Base-by-base conservation (phyloP, 2,888 invertebrate genomes). In the Bunonema sp. region DNA sequence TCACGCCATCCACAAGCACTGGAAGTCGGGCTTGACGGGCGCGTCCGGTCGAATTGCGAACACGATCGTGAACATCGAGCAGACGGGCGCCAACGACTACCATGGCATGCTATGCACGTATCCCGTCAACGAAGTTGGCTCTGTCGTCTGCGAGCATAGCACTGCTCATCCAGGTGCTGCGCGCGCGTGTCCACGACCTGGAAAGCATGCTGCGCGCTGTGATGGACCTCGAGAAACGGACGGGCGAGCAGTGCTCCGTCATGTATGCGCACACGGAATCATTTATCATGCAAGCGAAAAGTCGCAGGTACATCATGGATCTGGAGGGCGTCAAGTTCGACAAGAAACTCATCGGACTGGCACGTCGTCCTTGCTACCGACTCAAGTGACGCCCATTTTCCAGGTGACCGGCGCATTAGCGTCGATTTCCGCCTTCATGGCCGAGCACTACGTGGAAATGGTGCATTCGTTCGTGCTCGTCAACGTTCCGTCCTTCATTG, bases 301-400 rank as follows among this genome's bases (percentile, higher is more conserved):
- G n/a, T n/a, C n/a, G n/a, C n/a, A n/a, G n/a, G n/a, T 65, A 65
- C 46, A 53, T 65, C 21, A 65, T 65, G 65, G 65, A 65, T 37
- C 39, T 65, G 36, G 51, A 52, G 20, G 62, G 62, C 10, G 48
- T 65, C 8, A 53, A 54, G 20, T 55, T 53, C 45, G 61, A 66
- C 36, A 49, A 47, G 24, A 47, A 47, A 20, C 41, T 58, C 12
- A 48, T 55, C 5, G 46, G 57, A 4, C 47, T 64, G 37, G 33
- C 50, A 4, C 40, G 50, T 1, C 50, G 52, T 44, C 8, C n/a
- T 32, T 3, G 22, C n/a, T 16, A 34, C 36, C 8, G 18, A 34
- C 20, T 18, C 7, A 22, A 5, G 20, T 4, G 10, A 7, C 8
- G 10, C 15, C 8, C 5, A 34, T 21, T 4, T n/a, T 7, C 20